Evolutionary conservation across 2,888 invertebrate genomes (phyloP).

Genomic region (Synanthedon myopaeformis): DNA sequence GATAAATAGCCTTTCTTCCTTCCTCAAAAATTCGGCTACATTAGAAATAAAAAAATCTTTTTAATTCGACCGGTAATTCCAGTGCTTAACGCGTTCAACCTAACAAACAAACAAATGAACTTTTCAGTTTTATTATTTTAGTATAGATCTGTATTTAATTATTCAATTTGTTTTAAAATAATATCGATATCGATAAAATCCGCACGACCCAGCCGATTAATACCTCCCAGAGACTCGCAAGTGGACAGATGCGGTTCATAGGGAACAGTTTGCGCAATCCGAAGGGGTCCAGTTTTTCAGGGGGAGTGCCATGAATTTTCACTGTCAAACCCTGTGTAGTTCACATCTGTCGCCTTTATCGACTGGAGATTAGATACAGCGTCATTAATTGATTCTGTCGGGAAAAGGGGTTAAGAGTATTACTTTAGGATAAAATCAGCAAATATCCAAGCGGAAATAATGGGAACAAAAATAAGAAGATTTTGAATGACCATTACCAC

Average conservation of each 20-base stretch:
- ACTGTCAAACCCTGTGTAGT: constrained; percentile 50
- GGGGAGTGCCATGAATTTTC: constrained; percentile 56
- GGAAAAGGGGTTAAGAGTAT: constrained; percentile 45
- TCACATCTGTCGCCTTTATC: constrained; percentile 61
- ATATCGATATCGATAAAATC: constrained; percentile 5
- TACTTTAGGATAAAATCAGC: constrained; percentile 21
- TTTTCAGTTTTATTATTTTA: too few species aligned
- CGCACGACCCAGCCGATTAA: constrained; percentile 1
- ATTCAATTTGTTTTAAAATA: not conserved
- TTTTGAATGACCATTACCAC: too few species aligned
- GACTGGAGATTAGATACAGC: constrained; percentile 53
- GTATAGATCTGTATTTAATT: too few species aligned
- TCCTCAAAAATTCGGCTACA: too few species aligned
- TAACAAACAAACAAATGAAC: too few species aligned
- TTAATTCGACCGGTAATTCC: too few species aligned
- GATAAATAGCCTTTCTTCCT: too few species aligned
- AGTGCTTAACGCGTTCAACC: too few species aligned
- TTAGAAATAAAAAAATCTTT: too few species aligned
- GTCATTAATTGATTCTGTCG: constrained; percentile 59
- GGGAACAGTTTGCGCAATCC: constrained; percentile 60
- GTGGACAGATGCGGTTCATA: constrained; percentile 63
- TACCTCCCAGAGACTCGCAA: constrained; percentile 18
- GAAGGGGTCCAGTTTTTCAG: constrained; percentile 40
- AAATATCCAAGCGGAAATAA: constrained; percentile 19
- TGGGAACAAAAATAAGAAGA: too few species aligned